phyloP scores from a whole-genome alignment of 2,113 vertebrate genomes.

The Sinocyclocheilus rhinocerous region DNA sequence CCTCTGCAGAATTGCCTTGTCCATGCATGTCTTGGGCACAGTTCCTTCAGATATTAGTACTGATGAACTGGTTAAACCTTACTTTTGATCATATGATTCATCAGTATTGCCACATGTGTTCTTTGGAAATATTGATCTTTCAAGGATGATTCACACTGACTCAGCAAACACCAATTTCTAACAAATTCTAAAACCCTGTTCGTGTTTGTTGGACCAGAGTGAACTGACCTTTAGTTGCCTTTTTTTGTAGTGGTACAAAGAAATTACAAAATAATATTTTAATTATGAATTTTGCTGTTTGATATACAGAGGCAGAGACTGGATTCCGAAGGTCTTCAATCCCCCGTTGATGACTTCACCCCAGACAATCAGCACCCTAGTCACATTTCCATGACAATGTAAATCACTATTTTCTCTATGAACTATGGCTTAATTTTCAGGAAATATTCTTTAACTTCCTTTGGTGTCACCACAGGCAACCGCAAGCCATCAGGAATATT shows the following conservation, averaged over 20 bases:
- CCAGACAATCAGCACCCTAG: constrained; percentile 63
- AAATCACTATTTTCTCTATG: constrained; percentile 23
- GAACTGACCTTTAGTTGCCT: neutral
- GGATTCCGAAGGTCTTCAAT: constrained; percentile 71
- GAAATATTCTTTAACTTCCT: neutral
- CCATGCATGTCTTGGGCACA: neutral
- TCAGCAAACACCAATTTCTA: neutral
- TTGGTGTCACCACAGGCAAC: constrained; percentile 56
- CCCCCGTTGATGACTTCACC: constrained; percentile 67
- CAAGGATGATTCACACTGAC: neutral
- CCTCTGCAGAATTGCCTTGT: neutral
- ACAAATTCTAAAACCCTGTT: neutral
- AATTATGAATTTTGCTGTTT: neutral
- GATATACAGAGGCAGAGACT: constrained; percentile 67
- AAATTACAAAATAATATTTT: neutral
- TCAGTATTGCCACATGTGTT: neutral
- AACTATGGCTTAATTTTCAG: constrained; percentile 1
- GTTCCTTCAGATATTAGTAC: neutral
- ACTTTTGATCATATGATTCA: neutral
- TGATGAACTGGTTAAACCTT: neutral
- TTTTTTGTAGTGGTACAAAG: neutral
- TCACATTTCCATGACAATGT: constrained; percentile 62
- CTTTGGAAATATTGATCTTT: neutral
- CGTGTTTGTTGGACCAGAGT: neutral
- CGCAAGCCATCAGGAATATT: constrained; percentile 69